phyloP scores from a whole-genome alignment of 2,797 vertebrate species.

The Sebastes matsubarae region DNA sequence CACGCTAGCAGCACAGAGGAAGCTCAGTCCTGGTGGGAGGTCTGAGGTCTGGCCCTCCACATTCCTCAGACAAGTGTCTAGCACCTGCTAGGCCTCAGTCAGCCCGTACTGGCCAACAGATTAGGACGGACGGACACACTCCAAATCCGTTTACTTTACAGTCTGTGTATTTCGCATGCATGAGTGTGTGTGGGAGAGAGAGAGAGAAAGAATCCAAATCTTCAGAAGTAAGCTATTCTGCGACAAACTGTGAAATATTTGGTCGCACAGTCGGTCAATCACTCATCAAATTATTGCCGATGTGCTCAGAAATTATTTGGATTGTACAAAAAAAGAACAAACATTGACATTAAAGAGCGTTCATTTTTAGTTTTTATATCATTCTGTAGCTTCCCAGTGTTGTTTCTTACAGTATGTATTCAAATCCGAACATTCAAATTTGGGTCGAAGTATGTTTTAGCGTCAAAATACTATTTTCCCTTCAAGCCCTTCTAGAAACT shows the following conservation, averaged over 20 bases:
- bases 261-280: background rate
- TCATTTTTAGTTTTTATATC: too few species aligned
- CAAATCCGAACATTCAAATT: too few species aligned
- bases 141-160: conserved; percentile 76
- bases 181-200: background rate
- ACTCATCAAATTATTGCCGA: background rate
- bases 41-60: conserved; percentile 74
- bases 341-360: fast-evolving
- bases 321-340: background rate
- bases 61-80: conserved; percentile 84
- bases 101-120: conserved; percentile 70
- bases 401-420: too few species aligned
- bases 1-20: conserved; percentile 54
- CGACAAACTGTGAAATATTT: background rate
- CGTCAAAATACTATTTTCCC: too few species aligned
- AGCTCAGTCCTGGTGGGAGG: conserved; percentile 77
- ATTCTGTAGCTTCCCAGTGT: too few species aligned
- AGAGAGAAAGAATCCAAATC: background rate
- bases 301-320: background rate
- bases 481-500: too few species aligned
- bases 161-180: conserved; percentile 41
- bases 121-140: conserved; percentile 70
- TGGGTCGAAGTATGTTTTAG: too few species aligned
- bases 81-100: conserved; percentile 79
- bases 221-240: background rate